These are phyloP conservation scores for Oreotrochilus melanogaster DNA, from an alignment of 2,113 vertebrate species.

Conservation along the genomic window DNA sequence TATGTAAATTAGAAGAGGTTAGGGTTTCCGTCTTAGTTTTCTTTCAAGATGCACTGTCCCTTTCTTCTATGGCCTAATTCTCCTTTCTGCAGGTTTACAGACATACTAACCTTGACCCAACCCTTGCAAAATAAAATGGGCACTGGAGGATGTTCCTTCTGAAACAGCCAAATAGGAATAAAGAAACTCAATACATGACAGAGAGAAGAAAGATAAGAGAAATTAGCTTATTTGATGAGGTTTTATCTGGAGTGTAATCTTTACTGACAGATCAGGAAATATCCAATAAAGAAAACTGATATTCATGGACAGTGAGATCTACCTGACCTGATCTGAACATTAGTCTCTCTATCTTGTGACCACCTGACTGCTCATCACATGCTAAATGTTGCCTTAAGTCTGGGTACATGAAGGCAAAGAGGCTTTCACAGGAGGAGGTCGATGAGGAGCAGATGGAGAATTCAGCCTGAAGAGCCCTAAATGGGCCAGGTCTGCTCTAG, in stretches of 20 bases:
- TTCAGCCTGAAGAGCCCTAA: not conserved
- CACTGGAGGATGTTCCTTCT: not conserved
- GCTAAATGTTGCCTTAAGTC: not conserved
- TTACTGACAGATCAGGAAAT: not conserved
- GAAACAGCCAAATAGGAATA: not conserved
- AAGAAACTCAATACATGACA: not conserved
- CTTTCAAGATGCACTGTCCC: conserved; percentile 84
- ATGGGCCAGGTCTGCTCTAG: not conserved
- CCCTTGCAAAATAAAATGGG: not conserved
- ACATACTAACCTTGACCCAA: not conserved
- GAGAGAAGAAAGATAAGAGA: not conserved
- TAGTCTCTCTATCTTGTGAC: not conserved
- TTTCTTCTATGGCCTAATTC: conserved; percentile 20
- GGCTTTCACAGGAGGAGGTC: not conserved
- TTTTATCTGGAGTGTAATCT: not conserved
- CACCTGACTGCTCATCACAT: not conserved
- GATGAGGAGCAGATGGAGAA: not conserved
- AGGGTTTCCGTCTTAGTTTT: conserved; percentile 88
- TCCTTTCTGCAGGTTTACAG: not conserved
- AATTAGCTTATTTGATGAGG: not conserved
- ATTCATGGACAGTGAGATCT: not conserved
- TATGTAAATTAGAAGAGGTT: conserved; percentile 94
- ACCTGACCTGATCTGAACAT: not conserved
- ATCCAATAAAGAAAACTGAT: fast-evolving
- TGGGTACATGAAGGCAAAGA: not conserved